Evolutionary conservation across 2,113 vertebrate species (phyloP).

Genomic region (Dendrocopos noguchii): DNA sequence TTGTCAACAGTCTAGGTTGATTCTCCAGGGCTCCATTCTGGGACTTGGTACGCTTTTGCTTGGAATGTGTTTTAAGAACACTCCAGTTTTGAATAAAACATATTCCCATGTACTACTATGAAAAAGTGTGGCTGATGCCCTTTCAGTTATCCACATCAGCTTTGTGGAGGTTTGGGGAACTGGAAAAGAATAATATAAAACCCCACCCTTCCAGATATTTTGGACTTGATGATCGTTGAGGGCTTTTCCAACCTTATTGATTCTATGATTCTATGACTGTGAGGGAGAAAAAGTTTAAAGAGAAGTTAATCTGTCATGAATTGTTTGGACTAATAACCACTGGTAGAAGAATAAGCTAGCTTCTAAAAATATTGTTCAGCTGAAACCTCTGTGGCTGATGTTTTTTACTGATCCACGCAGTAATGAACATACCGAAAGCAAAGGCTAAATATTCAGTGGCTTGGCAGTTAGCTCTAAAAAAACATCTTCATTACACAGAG

Average conservation of each 20-base stretch:
- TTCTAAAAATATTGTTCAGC: conserved; percentile 42
- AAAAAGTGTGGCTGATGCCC: conserved; percentile 49
- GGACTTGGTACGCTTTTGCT: background rate
- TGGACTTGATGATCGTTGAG: background rate
- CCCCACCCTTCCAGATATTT: conserved; percentile 53
- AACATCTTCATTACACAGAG: background rate
- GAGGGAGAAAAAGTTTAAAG: conserved; percentile 37
- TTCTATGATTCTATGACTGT: background rate
- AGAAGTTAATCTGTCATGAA: conserved; percentile 44
- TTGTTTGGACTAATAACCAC: conserved; percentile 14
- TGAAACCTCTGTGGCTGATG: background rate
- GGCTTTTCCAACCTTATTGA: too few relatives aligned
- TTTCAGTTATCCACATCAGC: conserved; percentile 39
- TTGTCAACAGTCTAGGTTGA: background rate
- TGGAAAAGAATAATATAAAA: conserved; percentile 41
- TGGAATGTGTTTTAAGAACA: background rate
- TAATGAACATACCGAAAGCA: background rate
- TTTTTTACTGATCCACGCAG: background rate
- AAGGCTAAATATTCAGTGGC: background rate
- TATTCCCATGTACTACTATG: background rate
- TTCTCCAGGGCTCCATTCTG: background rate
- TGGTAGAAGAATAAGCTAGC: background rate
- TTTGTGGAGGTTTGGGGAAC: conserved; percentile 37
- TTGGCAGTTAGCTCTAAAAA: background rate
- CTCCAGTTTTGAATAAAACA: background rate